These are phyloP conservation scores for Zootoca vivipara DNA, from an alignment of 2,113 vertebrate species.

Conservation along the genomic window DNA sequence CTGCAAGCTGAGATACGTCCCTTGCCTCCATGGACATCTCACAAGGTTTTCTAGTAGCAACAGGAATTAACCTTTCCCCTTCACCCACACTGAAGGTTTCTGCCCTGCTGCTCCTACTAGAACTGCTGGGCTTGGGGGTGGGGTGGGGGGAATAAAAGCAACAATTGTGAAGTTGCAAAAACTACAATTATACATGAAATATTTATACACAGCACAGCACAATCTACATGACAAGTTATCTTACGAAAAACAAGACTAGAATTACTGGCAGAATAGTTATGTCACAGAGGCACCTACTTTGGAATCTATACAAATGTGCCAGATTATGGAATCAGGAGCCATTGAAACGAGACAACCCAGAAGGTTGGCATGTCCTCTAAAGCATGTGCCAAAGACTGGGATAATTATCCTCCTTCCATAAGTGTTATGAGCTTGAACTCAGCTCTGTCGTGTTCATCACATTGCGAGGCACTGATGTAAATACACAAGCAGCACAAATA, in stretches of 20 bases:
- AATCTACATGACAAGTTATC: constrained; percentile 42
- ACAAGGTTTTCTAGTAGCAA: not conserved
- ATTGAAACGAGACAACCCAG: constrained; percentile 58
- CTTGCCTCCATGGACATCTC: not conserved
- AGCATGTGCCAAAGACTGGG: constrained; percentile 48
- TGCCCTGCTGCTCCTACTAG: not conserved
- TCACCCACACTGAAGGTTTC: not conserved
- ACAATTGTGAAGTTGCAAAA: not conserved
- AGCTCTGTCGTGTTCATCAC: constrained; percentile 16
- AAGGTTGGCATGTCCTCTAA: constrained; percentile 48
- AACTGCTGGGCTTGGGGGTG: not conserved
- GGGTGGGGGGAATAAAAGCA: not conserved
- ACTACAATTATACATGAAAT: not conserved
- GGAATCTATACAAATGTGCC: constrained; percentile 48
- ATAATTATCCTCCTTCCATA: constrained; percentile 45
- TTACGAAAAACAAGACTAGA: constrained; percentile 45
- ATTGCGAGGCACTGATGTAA: constrained; percentile 26
- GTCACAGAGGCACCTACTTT: constrained; percentile 56
- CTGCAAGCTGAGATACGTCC: not conserved
- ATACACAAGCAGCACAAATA: constrained; percentile 5
- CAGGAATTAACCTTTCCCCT: not conserved
- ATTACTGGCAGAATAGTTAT: constrained; percentile 58
- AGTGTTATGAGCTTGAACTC: constrained; percentile 40
- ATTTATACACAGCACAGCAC: constrained; percentile 2
- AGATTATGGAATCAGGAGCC: constrained; percentile 53